These are phyloP conservation scores for Herpailurus yagouaroundi DNA, from an alignment of 2,113 vertebrate genomes.

Conservation along the genomic window DNA sequence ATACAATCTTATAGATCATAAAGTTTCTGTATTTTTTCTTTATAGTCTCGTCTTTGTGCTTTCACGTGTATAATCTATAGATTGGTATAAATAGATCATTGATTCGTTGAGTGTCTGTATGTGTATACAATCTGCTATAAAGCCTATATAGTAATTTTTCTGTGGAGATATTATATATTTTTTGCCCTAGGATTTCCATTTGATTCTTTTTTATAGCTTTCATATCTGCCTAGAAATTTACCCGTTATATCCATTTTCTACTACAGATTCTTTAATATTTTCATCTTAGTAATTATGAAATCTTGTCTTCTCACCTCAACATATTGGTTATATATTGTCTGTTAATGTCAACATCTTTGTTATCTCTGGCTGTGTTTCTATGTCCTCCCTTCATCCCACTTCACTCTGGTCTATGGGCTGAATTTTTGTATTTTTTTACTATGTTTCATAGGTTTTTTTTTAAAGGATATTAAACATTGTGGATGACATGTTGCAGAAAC, in stretches of 20 bases:
- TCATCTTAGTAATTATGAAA: background rate
- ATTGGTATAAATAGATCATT: background rate
- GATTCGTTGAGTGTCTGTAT: background rate
- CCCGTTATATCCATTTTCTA: background rate
- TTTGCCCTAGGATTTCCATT: background rate
- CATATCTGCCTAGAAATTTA: background rate
- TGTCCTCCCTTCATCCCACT: background rate
- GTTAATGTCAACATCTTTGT: background rate
- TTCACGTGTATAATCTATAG: background rate
- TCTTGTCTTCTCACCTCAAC: background rate
- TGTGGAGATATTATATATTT: background rate
- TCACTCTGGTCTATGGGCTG: background rate
- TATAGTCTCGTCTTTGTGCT: background rate
- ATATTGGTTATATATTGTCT: background rate
- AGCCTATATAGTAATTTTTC: background rate
- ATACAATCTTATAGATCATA: background rate
- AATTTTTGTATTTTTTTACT: background rate
- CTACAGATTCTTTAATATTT: background rate
- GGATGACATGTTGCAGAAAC: background rate
- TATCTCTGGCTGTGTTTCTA: background rate
- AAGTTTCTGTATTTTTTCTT: background rate
- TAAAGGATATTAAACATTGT: background rate
- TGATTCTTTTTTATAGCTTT: background rate
- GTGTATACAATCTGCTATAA: background rate
- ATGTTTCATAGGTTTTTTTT: background rate